Base-by-base conservation (phyloP, 37 sponge, comb jelly and placozoan species). In the Dysidea cf. avara region DNA sequence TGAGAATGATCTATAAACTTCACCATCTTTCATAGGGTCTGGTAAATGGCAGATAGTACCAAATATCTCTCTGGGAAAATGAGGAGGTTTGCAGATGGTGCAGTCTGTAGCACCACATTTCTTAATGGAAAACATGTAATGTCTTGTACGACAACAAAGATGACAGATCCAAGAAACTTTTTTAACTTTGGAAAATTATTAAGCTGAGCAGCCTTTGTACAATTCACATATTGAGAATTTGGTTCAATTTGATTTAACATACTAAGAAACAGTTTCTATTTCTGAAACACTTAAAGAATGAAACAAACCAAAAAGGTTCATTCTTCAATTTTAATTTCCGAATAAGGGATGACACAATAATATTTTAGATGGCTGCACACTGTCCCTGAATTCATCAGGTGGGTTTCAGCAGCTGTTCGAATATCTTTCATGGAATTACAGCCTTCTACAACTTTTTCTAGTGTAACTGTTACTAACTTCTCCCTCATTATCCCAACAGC, bases 1-100 rank as follows among this genome's bases (percentile, higher is more conserved):
- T n/a, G 38, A 28, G 57, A 83, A 83, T 25, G 24, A 32, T 25
- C 56, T 75, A 60, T 76, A 84, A 14, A 24, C 39, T 28, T 76
- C 68, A 48, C 66, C 66, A 59, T 61, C 57, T 53, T 67, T 57
- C 3, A 77, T 37, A 29, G 78, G 78, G 33, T 84, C 78, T 46
- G 85, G 85, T 26, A 84, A 34, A 39, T 78, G 74, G 48, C 70
- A 72, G 4, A 84, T 25, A 17, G 30, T 7, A 16, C 9, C 28
- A 48, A 84, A 78, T 6, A 84, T 64, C 25, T 77, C 78, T 24
- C 7, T 5, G 28, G 61, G 36, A 35, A 69, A 46, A 21, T 63
- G 70, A 9, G 61, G 85, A 14, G 78, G 78, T 47, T 77, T 76
- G 67, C 85, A 77, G 36, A 84, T 61, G 13, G 17, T 17, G 35